Conservation (phyloP, 2,888 invertebrate species). For the Brachyptera putata region DNA sequence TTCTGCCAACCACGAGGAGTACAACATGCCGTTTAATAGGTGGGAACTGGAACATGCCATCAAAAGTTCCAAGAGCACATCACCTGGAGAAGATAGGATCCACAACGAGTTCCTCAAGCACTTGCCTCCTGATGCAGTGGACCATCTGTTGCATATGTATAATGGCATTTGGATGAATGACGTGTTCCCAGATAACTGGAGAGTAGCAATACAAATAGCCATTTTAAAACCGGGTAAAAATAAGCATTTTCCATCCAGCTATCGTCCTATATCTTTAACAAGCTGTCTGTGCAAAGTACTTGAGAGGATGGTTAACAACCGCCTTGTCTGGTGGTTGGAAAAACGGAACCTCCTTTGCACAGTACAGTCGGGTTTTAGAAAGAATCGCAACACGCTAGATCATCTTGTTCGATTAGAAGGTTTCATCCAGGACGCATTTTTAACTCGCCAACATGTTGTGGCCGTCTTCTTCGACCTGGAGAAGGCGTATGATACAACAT, state of each 20-base stretch:
- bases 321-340: too few relatives aligned
- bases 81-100: conserved; percentile 17
- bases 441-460: conserved; percentile 32
- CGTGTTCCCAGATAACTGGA: conserved; percentile 14
- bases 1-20: conserved; percentile 5
- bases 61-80: conserved; percentile 6
- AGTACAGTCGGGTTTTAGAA: too few relatives aligned
- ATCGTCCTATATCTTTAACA: conserved; percentile 36
- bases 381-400: too few relatives aligned
- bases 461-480: conserved; percentile 33
- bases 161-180: conserved; percentile 6
- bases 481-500: conserved; percentile 32
- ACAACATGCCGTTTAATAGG: conserved; percentile 7
- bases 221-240: conserved; percentile 8
- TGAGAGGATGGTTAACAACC: conserved; percentile 36
- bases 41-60: conserved; percentile 12
- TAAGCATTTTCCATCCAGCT: conserved; percentile 14
- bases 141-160: background rate
- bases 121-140: background rate
- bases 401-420: too few relatives aligned
- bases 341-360: too few relatives aligned
- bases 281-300: conserved; percentile 36
- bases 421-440: conserved; percentile 32
- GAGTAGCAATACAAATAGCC: background rate
- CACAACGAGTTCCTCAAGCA: conserved; percentile 11